These are phyloP conservation scores for Drosophila anomalata DNA, from an alignment of 2,888 invertebrate species.

Conservation along the genomic window DNA sequence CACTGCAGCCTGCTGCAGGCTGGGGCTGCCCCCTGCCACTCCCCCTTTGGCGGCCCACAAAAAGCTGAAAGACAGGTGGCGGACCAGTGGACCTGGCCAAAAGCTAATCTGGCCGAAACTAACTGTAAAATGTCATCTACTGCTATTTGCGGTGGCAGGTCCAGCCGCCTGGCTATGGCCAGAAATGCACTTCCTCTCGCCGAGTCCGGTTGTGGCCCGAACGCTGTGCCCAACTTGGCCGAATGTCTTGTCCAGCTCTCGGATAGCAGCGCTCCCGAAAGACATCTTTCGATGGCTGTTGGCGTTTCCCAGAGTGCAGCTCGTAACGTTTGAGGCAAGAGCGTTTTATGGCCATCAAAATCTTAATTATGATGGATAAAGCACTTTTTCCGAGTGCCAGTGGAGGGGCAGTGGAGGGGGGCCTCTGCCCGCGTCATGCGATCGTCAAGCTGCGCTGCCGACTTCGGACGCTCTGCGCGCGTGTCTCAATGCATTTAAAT, in stretches of 20 bases:
- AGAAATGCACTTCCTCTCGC: conserved; percentile 16
- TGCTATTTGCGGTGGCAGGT: conserved; percentile 19
- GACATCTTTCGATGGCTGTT: too few species aligned
- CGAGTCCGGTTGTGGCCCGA: too few species aligned
- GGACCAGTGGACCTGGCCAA: conserved; percentile 22
- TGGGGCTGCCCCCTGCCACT: too few species aligned
- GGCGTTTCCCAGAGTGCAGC: not conserved
- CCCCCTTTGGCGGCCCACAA: conserved; percentile 34
- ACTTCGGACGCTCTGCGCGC: conserved; percentile 39
- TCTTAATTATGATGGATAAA: conserved; percentile 27
- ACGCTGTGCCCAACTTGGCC: too few species aligned
- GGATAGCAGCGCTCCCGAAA: too few species aligned
- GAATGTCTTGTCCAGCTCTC: too few species aligned
- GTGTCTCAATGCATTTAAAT: conserved; percentile 67
- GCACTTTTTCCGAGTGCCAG: not conserved
- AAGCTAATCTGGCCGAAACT: conserved; percentile 27
- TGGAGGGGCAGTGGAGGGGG: not conserved
- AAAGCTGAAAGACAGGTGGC: conserved; percentile 61
- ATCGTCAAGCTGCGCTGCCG: conserved; percentile 20
- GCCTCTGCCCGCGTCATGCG: conserved; percentile 20
- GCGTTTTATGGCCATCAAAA: conserved; percentile 9
- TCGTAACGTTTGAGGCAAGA: not conserved
- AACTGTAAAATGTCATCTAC: conserved; percentile 15
- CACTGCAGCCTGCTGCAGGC: not conserved
- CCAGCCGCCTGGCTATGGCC: too few species aligned